These are phyloP conservation scores for Pseudomyrmex flavicornis DNA, from an alignment of 1,140 invertebrate genomes.

Conservation along the genomic window DNA sequence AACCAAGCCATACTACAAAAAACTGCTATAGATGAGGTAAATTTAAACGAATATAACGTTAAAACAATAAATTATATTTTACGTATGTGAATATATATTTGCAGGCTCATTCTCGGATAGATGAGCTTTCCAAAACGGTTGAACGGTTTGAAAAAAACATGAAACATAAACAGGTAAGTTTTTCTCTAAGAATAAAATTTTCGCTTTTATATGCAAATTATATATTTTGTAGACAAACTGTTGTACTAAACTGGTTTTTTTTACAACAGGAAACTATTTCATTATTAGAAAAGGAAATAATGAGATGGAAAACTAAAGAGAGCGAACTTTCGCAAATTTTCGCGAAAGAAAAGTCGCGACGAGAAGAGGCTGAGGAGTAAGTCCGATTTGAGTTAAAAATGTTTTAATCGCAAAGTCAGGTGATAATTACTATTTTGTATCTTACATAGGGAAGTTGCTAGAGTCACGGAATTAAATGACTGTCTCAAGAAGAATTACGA, in stretches of 20 bases:
- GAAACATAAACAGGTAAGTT: constrained; percentile 56
- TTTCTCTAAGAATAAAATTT: constrained; percentile 1
- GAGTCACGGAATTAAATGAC: constrained; percentile 70
- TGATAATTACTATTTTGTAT: constrained; percentile 39
- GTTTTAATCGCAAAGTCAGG: neutral
- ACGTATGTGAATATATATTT: constrained; percentile 38
- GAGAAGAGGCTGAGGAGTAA: constrained; percentile 73
- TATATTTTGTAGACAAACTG: neutral
- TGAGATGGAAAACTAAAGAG: constrained; percentile 63
- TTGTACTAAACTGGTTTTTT: neutral
- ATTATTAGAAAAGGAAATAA: constrained; percentile 68
- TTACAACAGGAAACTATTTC: constrained; percentile 64
- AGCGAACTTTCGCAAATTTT: constrained; percentile 68
- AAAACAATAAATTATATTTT: neutral
- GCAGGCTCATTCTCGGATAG: constrained; percentile 73
- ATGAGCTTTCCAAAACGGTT: constrained; percentile 67
- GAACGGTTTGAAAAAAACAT: constrained; percentile 67
- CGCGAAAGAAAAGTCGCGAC: constrained; percentile 72
- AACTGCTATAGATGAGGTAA: constrained; percentile 64
- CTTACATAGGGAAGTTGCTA: constrained; percentile 73
- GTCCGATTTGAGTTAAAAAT: constrained; percentile 39
- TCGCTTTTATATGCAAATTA: neutral
- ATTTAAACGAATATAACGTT: constrained; percentile 33
- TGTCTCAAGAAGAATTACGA: constrained; percentile 83
- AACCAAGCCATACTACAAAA: constrained; percentile 46